A percentile compares a stretch with the other conserved stretches of the same genome.
Conservation (phyloP, 2,113 vertebrate genomes). For the Malurus cyaneus region DNA sequence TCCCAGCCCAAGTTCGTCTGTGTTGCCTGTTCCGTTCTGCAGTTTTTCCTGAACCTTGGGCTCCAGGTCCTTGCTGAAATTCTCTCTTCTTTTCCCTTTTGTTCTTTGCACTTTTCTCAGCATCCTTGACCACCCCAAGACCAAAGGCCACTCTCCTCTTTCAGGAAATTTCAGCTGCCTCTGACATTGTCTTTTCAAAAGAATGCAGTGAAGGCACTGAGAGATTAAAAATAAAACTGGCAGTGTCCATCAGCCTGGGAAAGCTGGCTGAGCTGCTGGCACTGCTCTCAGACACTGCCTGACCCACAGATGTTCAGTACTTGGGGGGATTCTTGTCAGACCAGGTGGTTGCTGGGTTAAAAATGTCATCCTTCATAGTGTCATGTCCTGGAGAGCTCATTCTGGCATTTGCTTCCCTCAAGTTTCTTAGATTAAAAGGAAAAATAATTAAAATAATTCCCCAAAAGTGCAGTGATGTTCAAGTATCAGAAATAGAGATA, state of each 20-base stretch:
- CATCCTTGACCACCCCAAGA: background rate
- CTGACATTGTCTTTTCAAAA: background rate
- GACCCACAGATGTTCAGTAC: background rate
- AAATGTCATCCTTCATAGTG: background rate
- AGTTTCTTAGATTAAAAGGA: background rate
- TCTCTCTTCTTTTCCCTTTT: background rate
- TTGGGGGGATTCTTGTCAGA: background rate
- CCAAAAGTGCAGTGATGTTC: background rate
- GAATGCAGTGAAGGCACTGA: background rate
- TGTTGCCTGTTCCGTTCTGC: background rate
- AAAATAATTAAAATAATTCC: background rate
- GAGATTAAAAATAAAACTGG: background rate
- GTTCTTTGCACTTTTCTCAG: background rate
- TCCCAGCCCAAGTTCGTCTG: background rate
- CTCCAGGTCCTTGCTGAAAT: background rate
- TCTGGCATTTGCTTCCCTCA: background rate
- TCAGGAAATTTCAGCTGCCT: background rate
- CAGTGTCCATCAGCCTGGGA: background rate
- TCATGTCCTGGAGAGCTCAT: background rate
- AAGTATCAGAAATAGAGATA: rapidly evolving
- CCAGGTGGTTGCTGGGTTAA: background rate
- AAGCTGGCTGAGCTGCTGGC: background rate
- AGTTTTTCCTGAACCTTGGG: background rate
- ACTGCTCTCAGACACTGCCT: background rate
- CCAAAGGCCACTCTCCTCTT: background rate